Evolutionary conservation across 2,797 vertebrate species (phyloP).

Genomic region (Nyctibius grandis): DNA sequence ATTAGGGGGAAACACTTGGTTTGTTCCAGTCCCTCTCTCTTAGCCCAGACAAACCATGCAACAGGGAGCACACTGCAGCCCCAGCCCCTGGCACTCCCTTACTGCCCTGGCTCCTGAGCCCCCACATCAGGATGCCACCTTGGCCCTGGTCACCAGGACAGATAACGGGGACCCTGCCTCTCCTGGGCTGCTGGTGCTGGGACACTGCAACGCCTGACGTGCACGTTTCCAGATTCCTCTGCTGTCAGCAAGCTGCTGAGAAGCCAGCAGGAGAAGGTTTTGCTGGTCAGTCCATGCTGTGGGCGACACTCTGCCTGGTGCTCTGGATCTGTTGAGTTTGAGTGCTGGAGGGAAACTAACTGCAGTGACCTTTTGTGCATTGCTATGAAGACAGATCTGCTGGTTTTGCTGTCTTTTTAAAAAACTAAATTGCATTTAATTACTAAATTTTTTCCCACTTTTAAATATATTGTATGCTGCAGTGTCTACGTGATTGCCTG

Average conservation of each 20-base stretch:
- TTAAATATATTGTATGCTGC: neutral
- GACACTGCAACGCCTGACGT: neutral
- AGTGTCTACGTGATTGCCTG: neutral
- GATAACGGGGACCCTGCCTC: neutral
- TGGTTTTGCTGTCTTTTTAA: neutral
- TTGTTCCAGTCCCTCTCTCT: neutral
- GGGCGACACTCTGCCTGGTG: neutral
- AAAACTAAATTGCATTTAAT: neutral
- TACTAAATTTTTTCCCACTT: fast-evolving
- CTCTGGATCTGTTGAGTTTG: neutral
- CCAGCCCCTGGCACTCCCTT: neutral
- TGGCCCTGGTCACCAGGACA: neutral
- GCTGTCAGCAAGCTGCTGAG: neutral
- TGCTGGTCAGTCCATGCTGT: fast-evolving
- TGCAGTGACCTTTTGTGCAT: neutral
- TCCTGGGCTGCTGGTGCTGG: neutral
- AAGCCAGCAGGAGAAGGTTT: neutral
- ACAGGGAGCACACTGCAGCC: fast-evolving
- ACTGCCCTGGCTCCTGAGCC: neutral
- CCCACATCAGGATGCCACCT: neutral
- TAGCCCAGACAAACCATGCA: neutral
- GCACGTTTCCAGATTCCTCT: neutral
- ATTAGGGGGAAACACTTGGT: neutral
- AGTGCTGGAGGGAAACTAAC: neutral
- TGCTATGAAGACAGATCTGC: neutral